Conservation (phyloP, 2,113 vertebrate genomes). For the Melanocharis versteri region DNA sequence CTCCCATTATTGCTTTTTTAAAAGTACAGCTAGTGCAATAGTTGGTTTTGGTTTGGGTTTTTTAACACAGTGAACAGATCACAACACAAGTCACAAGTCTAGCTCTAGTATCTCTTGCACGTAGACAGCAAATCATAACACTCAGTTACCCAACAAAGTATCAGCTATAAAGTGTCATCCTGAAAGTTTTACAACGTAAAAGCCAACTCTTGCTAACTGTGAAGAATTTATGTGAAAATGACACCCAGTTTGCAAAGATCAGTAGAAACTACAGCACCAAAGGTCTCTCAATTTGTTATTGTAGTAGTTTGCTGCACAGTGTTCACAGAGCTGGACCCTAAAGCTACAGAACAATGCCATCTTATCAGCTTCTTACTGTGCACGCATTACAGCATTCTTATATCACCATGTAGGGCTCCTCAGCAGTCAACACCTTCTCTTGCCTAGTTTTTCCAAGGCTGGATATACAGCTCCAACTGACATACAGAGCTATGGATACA, state of each 20-base stretch:
- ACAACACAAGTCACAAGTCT: neutral
- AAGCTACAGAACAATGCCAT: neutral
- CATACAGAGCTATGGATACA: neutral
- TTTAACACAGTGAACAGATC: neutral
- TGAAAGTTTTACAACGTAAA: neutral
- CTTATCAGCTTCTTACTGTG: neutral
- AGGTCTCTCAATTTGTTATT: neutral
- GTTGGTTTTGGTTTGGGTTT: neutral
- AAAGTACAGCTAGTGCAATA: neutral
- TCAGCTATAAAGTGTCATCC: neutral
- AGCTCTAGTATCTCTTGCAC: neutral
- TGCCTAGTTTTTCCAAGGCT: neutral
- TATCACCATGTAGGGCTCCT: neutral
- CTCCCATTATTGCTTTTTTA: slow-evolving; percentile 6
- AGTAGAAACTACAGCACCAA: neutral
- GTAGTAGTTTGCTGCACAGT: neutral
- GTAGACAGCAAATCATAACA: neutral
- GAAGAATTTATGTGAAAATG: neutral
- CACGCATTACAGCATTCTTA: accelerated
- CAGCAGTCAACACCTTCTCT: neutral
- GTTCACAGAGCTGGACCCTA: neutral
- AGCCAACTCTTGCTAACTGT: neutral
- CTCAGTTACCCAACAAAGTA: neutral
- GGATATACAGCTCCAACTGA: neutral
- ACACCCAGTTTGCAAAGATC: neutral